Conservation (phyloP, 2,113 vertebrate genomes). For the Cyanocitta stelleri region DNA sequence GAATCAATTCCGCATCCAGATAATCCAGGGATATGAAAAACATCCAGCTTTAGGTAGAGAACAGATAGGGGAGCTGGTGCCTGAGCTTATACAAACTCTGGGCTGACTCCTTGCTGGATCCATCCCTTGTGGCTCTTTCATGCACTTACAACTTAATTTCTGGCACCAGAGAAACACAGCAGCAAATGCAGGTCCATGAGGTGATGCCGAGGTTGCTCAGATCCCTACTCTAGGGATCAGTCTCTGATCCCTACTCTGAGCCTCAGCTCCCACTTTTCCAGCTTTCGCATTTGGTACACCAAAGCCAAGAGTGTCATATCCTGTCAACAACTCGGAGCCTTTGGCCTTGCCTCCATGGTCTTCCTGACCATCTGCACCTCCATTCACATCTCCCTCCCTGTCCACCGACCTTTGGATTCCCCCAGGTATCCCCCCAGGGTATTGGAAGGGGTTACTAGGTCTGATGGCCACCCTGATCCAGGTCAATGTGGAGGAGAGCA, state of each 20-base stretch:
- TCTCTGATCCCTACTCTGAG: neutral
- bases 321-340: neutral
- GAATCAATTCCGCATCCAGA: neutral
- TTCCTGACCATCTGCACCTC: neutral
- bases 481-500: neutral
- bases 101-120: neutral
- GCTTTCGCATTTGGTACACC: neutral
- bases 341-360: neutral
- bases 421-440: no score
- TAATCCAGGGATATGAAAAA: neutral
- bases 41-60: neutral
- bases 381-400: neutral
- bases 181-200: neutral
- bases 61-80: neutral
- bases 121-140: neutral
- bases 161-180: neutral
- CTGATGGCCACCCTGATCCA: neutral
- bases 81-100: neutral
- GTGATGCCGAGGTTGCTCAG: neutral
- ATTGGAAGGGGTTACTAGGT: neutral
- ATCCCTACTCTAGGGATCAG: no score
- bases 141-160: neutral
- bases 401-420: neutral
- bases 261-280: neutral
- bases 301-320: neutral